Evolutionary conservation across 2,113 vertebrate species (phyloP), one percentile per base, ranked within the genome.

Genomic region (Tragelaphus imberbis): DNA sequence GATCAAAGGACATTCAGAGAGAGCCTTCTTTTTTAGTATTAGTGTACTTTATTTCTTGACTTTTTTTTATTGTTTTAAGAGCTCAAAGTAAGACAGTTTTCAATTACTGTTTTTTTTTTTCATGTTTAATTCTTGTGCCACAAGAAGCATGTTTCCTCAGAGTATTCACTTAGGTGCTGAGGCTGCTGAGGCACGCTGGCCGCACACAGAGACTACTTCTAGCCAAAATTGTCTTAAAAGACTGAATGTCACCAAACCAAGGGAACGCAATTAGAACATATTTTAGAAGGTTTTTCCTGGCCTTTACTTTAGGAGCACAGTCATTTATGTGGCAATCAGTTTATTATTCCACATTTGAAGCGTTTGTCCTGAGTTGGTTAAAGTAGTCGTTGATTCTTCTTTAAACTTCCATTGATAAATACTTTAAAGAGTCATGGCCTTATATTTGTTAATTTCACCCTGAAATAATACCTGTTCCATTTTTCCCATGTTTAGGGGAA

Each of bases 401-500:
- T 95, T 81, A 88, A 88, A 77, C 25, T 94, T 8, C 10, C 16
- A 40, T 28, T n/a, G 40, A 84, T 89, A 84, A 47, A 36, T 90
- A 23, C 51, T 61, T 80, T 91, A 25, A 88, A 77, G 36, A 80
- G 25, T 79, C 4, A 59, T 56, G 21, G 63, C 21, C n/a, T 33
- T 82, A 1, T 63, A 40, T 68, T 91, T 94, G 4, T 93, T 91
- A 40, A 53, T 95, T 95, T 97, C 21, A 75, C 71, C 53, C 36
- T 92, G 90, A 88, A 98, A 84, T 98, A 96, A 95, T 81, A 16
- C 13, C n/a, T 97, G 53, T 95, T 85, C 36, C 28, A 8, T 80
- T 97, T 75, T 27, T 87, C 0, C 88, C 96, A 25, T 79, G 86
- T 97, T 92, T 98, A 99, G 99, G 99, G 99, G 25, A 99, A 99